These are phyloP conservation scores for Mechanitis messenoides DNA, from an alignment of 2,888 invertebrate species.

Conservation along the genomic window DNA sequence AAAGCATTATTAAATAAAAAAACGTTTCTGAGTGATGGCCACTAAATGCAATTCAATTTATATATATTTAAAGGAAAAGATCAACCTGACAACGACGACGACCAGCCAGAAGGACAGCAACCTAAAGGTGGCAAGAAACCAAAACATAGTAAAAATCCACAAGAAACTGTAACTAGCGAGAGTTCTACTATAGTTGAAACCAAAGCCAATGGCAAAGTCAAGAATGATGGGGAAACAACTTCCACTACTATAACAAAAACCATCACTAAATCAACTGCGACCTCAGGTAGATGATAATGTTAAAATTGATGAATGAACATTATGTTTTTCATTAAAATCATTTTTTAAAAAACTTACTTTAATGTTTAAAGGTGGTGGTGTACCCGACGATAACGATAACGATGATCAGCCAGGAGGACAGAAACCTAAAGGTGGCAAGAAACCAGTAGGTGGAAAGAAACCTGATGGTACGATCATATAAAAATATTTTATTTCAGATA, in stretches of 20 bases:
- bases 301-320: background rate
- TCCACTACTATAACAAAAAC: background rate
- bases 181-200: background rate
- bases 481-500: no score
- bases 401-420: no score
- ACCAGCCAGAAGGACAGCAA: background rate
- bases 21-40: no score
- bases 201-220: background rate
- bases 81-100: background rate
- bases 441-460: no score
- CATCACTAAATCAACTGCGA: background rate
- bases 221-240: background rate
- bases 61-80: no score
- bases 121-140: conserved; percentile 3
- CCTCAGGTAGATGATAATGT: background rate
- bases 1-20: no score
- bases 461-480: no score
- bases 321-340: no score
- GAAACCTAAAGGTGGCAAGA: no score
- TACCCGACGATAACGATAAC: background rate
- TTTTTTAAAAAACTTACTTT: no score
- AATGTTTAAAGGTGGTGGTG: no score
- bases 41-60: no score
- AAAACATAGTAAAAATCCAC: background rate
- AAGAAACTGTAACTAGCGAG: background rate